Base-by-base conservation (phyloP, 2,888 invertebrate species). In the Patella depressa region DNA sequence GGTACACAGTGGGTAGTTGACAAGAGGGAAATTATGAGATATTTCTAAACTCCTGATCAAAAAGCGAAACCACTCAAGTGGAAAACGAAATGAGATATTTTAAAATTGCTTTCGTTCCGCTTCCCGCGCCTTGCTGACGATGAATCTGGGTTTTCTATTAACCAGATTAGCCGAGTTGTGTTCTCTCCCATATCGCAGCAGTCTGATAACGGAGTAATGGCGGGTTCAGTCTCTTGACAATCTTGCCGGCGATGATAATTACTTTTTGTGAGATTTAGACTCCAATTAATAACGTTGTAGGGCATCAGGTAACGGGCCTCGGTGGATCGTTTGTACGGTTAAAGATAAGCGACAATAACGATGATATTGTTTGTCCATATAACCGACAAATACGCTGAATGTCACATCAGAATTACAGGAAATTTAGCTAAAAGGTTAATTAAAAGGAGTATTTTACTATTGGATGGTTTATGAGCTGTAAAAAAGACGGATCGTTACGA, bases 51-150 rank as follows among this genome's bases (percentile, higher is more conserved):
- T 24, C 65, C 45, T 45, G 65, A 65, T 65, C 65, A 65, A 65
- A 65, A 65, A n/a, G 19, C 14, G 65, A 12, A 65, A 24, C 24
- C 65, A 24, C 11, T 65, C 65, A 65, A 65, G 65, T 14, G 19
- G 65, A 65, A 65, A 65, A 65, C 65, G 65, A 65, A 65, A 65
- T 65, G 65, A 65, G 65, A 24, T 24, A 65, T 65, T 65, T 65
- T 19, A 19, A 65, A 65, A 65, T 65, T 65, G 65, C 65, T 65
- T 24, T 65, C 65, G 65, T 65, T 65, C 65, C 65, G 65, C 65
- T 65, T 11, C 19, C 19, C 24, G 24, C 19, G 24, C 65, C 24
- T 65, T 19, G 24, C 19, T 15, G 65, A 65, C 65, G 65, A 65
- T 9, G 65, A 19, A 65, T 24, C 24, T 24, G 19, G 24, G 24